Conservation (phyloP, 1,140 invertebrate genomes). For the Brachionus plicatilis region DNA sequence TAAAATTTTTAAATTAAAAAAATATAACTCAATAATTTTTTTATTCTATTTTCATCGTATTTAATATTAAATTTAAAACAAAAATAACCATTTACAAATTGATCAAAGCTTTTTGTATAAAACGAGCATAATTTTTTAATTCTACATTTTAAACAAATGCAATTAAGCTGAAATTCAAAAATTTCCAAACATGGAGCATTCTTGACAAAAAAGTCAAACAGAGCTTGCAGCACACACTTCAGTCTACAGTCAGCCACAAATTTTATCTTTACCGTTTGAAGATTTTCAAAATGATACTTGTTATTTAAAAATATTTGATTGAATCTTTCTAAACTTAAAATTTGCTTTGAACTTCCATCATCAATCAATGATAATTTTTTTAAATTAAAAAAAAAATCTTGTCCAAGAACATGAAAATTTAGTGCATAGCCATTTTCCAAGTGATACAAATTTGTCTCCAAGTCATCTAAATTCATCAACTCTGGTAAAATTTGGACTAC, state of each 20-base stretch:
- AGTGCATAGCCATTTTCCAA: background rate
- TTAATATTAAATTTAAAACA: background rate
- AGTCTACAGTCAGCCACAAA: background rate
- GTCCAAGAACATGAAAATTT: background rate
- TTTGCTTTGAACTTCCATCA: background rate
- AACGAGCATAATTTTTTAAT: background rate
- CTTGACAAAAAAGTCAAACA: background rate
- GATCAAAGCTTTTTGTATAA: background rate
- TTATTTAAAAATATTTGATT: background rate
- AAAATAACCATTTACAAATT: background rate
- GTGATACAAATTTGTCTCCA: slow-evolving; percentile 2
- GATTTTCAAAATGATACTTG: background rate
- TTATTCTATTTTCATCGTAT: background rate
- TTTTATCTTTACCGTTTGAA: background rate
- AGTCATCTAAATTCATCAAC: background rate
- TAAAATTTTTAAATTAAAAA: background rate
- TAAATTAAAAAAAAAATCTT: background rate
- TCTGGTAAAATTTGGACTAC: background rate
- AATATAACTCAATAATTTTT: background rate
- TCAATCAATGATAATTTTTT: background rate
- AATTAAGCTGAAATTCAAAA: background rate
- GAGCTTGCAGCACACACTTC: background rate
- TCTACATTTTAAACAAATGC: background rate
- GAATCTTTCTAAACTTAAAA: background rate
- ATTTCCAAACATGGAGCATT: background rate